Conservation (phyloP, 2,113 vertebrate species). For the Scatophagus argus region DNA sequence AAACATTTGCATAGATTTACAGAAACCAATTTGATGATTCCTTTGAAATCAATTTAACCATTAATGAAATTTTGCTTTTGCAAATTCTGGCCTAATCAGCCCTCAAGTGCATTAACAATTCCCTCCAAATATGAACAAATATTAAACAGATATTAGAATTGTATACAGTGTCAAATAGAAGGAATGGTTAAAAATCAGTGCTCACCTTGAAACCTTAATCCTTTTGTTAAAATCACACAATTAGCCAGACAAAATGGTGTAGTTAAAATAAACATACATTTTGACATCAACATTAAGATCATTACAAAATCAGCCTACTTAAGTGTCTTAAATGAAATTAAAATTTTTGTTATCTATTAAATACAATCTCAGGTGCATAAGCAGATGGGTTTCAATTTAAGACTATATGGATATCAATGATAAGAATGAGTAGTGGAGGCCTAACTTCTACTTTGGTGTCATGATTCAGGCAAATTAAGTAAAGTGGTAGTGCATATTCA, state of each 20-base stretch:
- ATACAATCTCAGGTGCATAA: too few relatives aligned
- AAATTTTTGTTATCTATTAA: not conserved
- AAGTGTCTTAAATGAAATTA: not conserved
- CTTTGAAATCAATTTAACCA: not conserved
- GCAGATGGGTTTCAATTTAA: not conserved
- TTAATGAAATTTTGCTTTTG: not conserved
- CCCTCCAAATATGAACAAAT: too few relatives aligned
- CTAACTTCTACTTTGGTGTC: not conserved
- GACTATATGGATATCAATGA: not conserved
- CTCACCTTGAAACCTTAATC: not conserved
- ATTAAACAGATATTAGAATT: too few relatives aligned
- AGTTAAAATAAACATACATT: not conserved
- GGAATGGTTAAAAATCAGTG: not conserved
- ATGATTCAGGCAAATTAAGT: not conserved
- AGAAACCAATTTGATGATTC: not conserved
- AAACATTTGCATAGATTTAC: too few relatives aligned
- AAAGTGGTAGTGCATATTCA: not conserved
- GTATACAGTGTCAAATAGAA: too few relatives aligned
- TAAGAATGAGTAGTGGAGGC: not conserved
- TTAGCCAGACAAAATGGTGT: not conserved
- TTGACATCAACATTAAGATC: not conserved
- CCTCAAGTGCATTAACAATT: too few relatives aligned
- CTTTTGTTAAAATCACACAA: too few relatives aligned
- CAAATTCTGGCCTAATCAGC: too few relatives aligned
- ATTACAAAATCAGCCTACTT: not conserved